A percentile compares a stretch with the other conserved stretches of the same genome.
These are phyloP conservation scores for Maniola jurtina DNA, from an alignment of 1,140 invertebrate species.

Conservation along the genomic window DNA sequence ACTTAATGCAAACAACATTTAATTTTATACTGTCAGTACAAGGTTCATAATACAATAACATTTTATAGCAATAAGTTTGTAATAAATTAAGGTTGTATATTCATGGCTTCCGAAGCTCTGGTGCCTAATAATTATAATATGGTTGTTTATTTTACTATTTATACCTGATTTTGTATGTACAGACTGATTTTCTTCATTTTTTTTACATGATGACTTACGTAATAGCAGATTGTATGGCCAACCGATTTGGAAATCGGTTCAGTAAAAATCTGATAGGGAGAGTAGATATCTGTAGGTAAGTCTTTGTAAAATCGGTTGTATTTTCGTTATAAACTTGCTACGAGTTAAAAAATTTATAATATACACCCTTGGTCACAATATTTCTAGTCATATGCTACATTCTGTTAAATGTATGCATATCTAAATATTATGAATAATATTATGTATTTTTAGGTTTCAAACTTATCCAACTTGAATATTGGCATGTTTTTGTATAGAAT, in stretches of 20 bases:
- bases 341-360: too few relatives aligned
- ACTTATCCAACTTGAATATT: background rate
- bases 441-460: background rate
- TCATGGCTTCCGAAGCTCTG: conserved; percentile 38
- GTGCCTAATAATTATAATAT: conserved; percentile 31
- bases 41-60: conserved; percentile 13
- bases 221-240: background rate
- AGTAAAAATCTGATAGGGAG: background rate
- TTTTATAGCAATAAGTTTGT: conserved; percentile 20
- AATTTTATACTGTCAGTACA: background rate
- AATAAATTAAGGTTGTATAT: conserved; percentile 45
- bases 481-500: background rate
- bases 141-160: conserved; percentile 8
- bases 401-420: background rate
- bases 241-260: background rate
- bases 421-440: too few relatives aligned
- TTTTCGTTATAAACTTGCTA: too few relatives aligned
- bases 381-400: conserved; percentile 8
- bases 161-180: conserved; percentile 5
- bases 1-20: background rate
- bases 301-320: background rate
- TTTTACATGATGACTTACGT: background rate
- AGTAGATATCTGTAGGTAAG: background rate
- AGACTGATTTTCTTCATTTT: conserved; percentile 13
- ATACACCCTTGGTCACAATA: background rate